phyloP scores from a whole-genome alignment of 2,113 vertebrate species.

The Peromyscus californicus region DNA sequence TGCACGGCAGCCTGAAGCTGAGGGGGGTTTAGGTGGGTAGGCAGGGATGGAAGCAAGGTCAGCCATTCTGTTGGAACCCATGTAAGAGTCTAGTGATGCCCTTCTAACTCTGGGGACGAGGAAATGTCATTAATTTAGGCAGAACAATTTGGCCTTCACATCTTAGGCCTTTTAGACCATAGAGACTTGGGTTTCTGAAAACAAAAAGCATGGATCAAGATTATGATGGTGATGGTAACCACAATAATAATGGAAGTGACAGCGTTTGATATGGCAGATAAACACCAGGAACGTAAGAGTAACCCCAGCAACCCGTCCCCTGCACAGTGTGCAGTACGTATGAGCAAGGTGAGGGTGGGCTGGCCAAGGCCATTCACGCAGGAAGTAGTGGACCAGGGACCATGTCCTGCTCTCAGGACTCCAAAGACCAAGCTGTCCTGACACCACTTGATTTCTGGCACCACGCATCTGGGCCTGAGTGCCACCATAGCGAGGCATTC shows the following conservation, averaged over 20 bases:
- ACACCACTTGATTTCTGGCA: background rate
- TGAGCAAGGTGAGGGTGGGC: fast-evolving
- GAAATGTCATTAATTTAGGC: background rate
- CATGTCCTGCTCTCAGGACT: background rate
- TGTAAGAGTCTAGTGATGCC: background rate
- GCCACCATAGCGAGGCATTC: fast-evolving
- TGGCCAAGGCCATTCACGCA: background rate
- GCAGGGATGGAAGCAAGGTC: background rate
- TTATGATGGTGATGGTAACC: fast-evolving
- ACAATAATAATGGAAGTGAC: background rate
- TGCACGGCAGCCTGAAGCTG: too few relatives aligned
- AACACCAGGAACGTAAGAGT: background rate
- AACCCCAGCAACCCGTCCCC: background rate
- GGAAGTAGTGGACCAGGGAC: background rate
- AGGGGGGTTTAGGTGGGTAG: fast-evolving
- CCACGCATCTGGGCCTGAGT: background rate
- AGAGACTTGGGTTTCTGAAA: background rate
- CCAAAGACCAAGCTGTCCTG: background rate
- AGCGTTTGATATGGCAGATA: fast-evolving
- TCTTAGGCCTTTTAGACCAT: background rate
- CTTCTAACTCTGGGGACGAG: background rate
- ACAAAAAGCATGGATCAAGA: too few relatives aligned
- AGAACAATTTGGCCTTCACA: background rate
- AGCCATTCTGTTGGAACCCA: background rate
- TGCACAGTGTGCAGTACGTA: fast-evolving